Evolutionary conservation across 1,140 invertebrate species (phyloP).

Genomic region (Tetramorium parvispinum): DNA sequence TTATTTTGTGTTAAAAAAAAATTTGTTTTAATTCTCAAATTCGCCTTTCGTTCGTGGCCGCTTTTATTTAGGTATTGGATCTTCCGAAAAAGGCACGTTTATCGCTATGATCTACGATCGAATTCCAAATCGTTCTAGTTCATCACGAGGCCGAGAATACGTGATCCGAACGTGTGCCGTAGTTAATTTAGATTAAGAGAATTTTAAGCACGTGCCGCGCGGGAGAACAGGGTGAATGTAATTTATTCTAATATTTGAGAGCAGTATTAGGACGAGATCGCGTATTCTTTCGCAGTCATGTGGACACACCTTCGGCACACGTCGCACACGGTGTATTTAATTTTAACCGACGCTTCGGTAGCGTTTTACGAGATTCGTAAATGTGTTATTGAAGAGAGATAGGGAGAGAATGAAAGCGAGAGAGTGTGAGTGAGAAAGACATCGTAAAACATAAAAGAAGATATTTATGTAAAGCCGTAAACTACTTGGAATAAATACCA

Average conservation of each 20-base stretch:
- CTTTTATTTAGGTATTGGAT: constrained; percentile 30
- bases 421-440: not conserved
- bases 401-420: not conserved
- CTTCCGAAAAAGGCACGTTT: not conserved
- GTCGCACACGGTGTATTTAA: constrained; percentile 26
- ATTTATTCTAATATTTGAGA: constrained; percentile 56
- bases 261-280: constrained; percentile 38
- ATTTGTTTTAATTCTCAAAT: not conserved
- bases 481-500: constrained; percentile 44
- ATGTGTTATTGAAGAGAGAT: constrained; percentile 27
- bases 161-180: constrained; percentile 25
- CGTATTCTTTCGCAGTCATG: constrained; percentile 25
- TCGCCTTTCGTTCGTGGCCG: not conserved
- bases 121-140: constrained; percentile 14
- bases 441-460: not conserved
- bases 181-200: constrained; percentile 47
- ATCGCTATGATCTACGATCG: constrained; percentile 18
- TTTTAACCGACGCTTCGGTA: constrained; percentile 7
- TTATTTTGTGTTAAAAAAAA: not conserved
- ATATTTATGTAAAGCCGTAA: constrained; percentile 56
- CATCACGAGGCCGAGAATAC: constrained; percentile 4
- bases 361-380: constrained; percentile 31
- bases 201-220: constrained; percentile 25
- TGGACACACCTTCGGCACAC: constrained; percentile 3
- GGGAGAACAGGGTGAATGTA: constrained; percentile 39